Base-by-base conservation (phyloP, 2,888 invertebrate genomes). In the Amphipyra berbera region DNA sequence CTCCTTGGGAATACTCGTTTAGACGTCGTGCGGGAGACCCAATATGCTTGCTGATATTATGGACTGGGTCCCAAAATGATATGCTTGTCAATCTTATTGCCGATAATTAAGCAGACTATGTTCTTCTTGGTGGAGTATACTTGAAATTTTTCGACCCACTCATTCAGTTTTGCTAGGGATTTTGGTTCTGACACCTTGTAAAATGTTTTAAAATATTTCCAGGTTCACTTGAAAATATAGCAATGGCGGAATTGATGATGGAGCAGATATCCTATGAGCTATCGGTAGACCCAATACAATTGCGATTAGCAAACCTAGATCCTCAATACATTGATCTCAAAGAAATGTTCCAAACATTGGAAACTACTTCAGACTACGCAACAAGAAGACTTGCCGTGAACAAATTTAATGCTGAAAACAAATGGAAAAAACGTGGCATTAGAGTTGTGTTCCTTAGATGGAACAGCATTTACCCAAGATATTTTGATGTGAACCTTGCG, bases 351-450 rank as follows among this genome's bases (percentile, higher is more conserved):
- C 88, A 95, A 1, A 95, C 95, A 30, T 67, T 96, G 13, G 92
- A 93, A 74, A 83, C 83, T 41, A 92, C 94, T 61, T 93, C 95
- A 9, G 76, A 78, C 8, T 76, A 74, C n/a, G 46, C 35, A 12
- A 0, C 91, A 95, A 49, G 96, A 40, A 93, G 89, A 73, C 76
- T 79, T 46, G 89, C 85, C 4, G 90, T 96, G 4, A 87, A 92
- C 13, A 79, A 88, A 21, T 97, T 95, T 78, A 97, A 97, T 82
- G 81, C 87, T 13, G 70, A 94, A 68, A 97, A 97, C 85, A 91
- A 96, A 46, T 97, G 97, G 97, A 96, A 96, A 76, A 97, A 97
- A 86, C 95, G 95, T 49, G 97, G 96, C 0, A 87, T 96, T 0
- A 85, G 96, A 9, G 78, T 96, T 7, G 93, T 96, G 0, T 96